phyloP scores from a whole-genome alignment of 2,797 vertebrate species.

The Hippocampus kuda region DNA sequence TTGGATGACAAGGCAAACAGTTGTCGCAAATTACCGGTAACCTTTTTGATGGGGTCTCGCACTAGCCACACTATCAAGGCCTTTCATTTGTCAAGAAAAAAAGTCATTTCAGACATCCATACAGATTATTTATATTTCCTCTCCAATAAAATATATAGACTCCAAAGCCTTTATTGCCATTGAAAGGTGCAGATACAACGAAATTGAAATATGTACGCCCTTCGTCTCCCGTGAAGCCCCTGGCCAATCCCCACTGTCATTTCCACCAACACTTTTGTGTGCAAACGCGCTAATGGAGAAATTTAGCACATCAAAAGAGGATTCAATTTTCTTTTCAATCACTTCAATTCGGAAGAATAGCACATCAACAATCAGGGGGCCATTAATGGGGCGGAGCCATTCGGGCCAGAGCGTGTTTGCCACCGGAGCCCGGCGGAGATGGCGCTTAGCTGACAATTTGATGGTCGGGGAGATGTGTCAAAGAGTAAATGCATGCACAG shows the following conservation, averaged over 20 bases:
- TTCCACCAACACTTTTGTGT: constrained; percentile 94
- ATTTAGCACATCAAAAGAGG: constrained; percentile 96
- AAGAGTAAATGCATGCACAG: not conserved
- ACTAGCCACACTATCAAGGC: constrained; percentile 57
- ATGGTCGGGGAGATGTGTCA: constrained; percentile 78
- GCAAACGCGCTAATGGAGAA: constrained; percentile 95
- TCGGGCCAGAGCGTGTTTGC: not conserved
- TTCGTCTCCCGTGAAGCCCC: constrained; percentile 77
- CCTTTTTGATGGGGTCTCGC: constrained; percentile 66
- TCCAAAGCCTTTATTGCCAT: constrained; percentile 3
- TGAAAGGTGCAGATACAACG: not conserved
- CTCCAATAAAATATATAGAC: constrained; percentile 79
- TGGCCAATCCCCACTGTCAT: constrained; percentile 89
- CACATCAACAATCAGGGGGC: constrained; percentile 87
- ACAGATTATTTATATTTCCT: constrained; percentile 77
- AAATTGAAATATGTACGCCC: constrained; percentile 75
- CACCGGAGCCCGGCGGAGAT: not conserved
- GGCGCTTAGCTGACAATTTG: constrained; percentile 78
- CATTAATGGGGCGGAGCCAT: constrained; percentile 65
- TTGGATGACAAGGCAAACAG: constrained; percentile 51
- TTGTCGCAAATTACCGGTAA: constrained; percentile 58
- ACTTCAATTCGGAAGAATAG: constrained; percentile 83
- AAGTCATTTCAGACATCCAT: constrained; percentile 58
- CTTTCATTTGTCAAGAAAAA: constrained; percentile 60
- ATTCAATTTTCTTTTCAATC: constrained; percentile 99